Evolutionary conservation across 2,888 invertebrate species (phyloP).

Genomic region (Diabrotica balteata): DNA sequence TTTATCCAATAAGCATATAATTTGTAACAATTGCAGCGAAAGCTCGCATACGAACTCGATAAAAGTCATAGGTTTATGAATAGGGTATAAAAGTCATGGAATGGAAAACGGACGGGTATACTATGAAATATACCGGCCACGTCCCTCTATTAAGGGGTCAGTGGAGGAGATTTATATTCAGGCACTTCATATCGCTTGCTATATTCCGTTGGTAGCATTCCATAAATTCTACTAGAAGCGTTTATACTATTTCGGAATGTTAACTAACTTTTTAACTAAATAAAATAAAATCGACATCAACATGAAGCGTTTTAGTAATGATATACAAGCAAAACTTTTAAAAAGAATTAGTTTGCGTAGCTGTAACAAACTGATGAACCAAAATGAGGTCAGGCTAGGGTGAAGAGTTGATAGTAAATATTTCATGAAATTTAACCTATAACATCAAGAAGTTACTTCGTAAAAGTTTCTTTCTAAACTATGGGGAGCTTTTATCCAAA

Average conservation of each 20-base stretch:
- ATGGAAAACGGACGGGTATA: constrained; percentile 27
- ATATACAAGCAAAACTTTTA: constrained; percentile 1
- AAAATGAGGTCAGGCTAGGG: not conserved
- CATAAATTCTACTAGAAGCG: constrained; percentile 20
- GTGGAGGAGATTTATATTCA: constrained; percentile 29
- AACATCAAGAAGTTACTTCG: too few species aligned
- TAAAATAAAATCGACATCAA: constrained; percentile 20
- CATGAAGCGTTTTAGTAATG: constrained; percentile 4
- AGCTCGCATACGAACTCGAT: constrained; percentile 22
- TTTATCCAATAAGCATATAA: constrained; percentile 2
- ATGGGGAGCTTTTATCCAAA: too few species aligned
- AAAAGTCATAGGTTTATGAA: constrained; percentile 29
- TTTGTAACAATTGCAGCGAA: constrained; percentile 12
- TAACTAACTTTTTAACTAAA: constrained; percentile 24
- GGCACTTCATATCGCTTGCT: constrained; percentile 25
- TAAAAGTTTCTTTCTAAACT: too few species aligned
- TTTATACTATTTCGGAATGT: constrained; percentile 21
- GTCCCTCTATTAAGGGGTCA: constrained; percentile 29
- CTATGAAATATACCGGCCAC: constrained; percentile 29
- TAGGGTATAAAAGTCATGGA: constrained; percentile 28
- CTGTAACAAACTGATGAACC: not conserved
- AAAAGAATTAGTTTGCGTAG: not conserved
- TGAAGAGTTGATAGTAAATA: not conserved
- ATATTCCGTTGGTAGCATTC: constrained; percentile 25
- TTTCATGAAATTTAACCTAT: not conserved